These are phyloP conservation scores for Drosophila niveifrons DNA, from an alignment of 2,888 invertebrate genomes.

Conservation along the genomic window DNA sequence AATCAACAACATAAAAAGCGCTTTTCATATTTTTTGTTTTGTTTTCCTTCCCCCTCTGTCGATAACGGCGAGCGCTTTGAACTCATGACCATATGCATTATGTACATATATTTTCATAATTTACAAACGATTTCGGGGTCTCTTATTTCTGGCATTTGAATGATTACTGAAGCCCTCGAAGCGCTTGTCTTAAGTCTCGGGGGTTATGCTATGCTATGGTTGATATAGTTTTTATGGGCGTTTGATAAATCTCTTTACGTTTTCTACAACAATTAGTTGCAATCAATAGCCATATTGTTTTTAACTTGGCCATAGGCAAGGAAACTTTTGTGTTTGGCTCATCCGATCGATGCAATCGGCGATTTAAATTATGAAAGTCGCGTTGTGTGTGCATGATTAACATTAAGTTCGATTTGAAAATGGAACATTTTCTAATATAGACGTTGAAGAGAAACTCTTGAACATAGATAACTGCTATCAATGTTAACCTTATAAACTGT, in stretches of 20 bases:
- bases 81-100: conserved; percentile 71
- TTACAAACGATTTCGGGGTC: conserved; percentile 77
- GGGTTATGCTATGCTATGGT: conserved; percentile 40
- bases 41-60: conserved; percentile 1
- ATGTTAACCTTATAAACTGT: background rate
- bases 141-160: conserved; percentile 66
- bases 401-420: conserved; percentile 15
- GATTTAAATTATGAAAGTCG: conserved; percentile 35
- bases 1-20: conserved; percentile 75
- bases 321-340: conserved; percentile 17
- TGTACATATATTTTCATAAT: conserved; percentile 81
- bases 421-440: conserved; percentile 26
- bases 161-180: conserved; percentile 70
- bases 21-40: conserved; percentile 72
- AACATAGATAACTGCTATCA: background rate
- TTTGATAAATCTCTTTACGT: conserved; percentile 76
- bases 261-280: conserved; percentile 78
- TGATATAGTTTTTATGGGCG: conserved; percentile 80
- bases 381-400: conserved; percentile 26
- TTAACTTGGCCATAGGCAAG: conserved; percentile 44
- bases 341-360: conserved; percentile 38
- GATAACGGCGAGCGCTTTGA: conserved; percentile 72
- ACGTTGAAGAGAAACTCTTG: conserved; percentile 1
- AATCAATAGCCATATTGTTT: conserved; percentile 77
- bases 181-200: conserved; percentile 29